Evolutionary conservation across 2,797 vertebrate genomes (phyloP), one percentile per base, ranked within the genome.

Genomic region (Crypturellus tataupa): DNA sequence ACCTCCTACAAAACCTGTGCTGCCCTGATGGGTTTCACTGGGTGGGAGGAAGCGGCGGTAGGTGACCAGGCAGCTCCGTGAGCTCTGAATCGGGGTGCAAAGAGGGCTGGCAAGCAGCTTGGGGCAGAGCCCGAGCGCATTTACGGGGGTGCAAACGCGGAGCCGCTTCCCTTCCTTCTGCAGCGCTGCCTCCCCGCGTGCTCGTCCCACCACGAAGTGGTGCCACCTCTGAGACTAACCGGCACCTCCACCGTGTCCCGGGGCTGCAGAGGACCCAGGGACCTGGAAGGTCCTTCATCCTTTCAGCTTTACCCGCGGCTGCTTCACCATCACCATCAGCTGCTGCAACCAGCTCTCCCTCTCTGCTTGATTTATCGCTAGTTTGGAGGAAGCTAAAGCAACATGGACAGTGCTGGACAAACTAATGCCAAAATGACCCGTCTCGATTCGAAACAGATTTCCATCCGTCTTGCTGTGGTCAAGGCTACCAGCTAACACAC

Each of bases 21-120:
- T 31, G 60, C 60, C 69, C 82, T 55, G 63, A 46, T 58, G 87
- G 94, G 94, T 17, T 95, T 90, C 92, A 89, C n/a, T 14, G 15
- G 70, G 55, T 19, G 80, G 73, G 72, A 78, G 79, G 46, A 42
- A 42, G 53, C 23, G 53, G 37, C 72, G 39, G 77, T 1, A 70
- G 72, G 89, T 81, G 92, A 81, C 51, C 60, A 9, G 63, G 87
- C 83, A 67, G 59, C 23, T 4, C 49, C 91, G 78, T 76, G 81
- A 70, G 80, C 82, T 17, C 6, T 81, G 92, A 79, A 88, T 88
- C 89, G 73, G 91, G 69, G 87, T 3, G 27, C 73, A 8, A 91
- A 79, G 14, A 63, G 91, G 73, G 85, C 87, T 40, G 78, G 89
- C 92, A 44, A 60, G 24, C 11, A 27, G 91, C 85, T 49, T 10